These are phyloP conservation scores for Thereva unica DNA, from an alignment of 2,888 invertebrate species.

Conservation along the genomic window DNA sequence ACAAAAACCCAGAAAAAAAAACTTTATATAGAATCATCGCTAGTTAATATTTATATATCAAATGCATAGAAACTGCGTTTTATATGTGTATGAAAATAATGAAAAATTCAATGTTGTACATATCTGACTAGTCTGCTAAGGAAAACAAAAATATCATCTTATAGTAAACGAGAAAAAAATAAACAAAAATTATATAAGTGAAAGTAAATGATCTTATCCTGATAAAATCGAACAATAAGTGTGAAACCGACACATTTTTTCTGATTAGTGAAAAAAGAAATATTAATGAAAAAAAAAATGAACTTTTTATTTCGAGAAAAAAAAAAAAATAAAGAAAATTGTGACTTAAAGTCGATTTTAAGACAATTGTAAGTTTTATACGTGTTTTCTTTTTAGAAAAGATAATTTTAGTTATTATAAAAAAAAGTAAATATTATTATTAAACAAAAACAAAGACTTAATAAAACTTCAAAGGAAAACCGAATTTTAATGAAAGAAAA, in stretches of 20 bases:
- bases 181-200: neutral
- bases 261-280: neutral
- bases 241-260: slow-evolving; percentile 20
- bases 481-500: slow-evolving; percentile 26
- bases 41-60: neutral
- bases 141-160: too few relatives aligned
- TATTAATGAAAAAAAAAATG: slow-evolving; percentile 10
- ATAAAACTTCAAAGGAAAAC: slow-evolving; percentile 22
- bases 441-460: slow-evolving; percentile 28
- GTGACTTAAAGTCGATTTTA: slow-evolving; percentile 16
- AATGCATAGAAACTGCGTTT: slow-evolving; percentile 19
- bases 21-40: too few relatives aligned
- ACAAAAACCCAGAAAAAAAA: too few relatives aligned
- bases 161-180: neutral
- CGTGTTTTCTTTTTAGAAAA: slow-evolving; percentile 26
- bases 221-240: slow-evolving; percentile 21
- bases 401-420: too few relatives aligned
- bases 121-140: slow-evolving; percentile 8
- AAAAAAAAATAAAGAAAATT: too few relatives aligned
- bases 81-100: slow-evolving; percentile 25
- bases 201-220: slow-evolving; percentile 3
- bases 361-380: slow-evolving; percentile 26
- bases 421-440: slow-evolving; percentile 9
- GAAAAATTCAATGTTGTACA: slow-evolving; percentile 29
- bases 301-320: slow-evolving; percentile 12